Percentiles rank a stretch among this genome's conserved stretches.
These are phyloP conservation scores for Apistogramma diplotaenia DNA, from an alignment of 2,113 vertebrate species.

Conservation along the genomic window DNA sequence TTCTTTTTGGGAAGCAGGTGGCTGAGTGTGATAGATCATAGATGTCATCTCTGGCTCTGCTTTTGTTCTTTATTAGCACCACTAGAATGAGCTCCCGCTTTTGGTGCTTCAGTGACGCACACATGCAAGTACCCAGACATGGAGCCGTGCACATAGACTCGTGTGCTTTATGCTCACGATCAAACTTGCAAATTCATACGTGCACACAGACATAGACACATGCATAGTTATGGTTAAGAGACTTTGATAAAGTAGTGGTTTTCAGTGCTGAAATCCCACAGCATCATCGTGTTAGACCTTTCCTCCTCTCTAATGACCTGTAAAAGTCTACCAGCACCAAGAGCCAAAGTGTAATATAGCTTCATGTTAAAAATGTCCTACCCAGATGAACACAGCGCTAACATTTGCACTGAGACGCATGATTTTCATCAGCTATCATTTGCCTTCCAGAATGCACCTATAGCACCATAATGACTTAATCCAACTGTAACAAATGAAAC, in stretches of 20 bases:
- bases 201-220: neutral
- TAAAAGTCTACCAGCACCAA: slow-evolving; percentile 44
- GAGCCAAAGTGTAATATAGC: slow-evolving; percentile 13
- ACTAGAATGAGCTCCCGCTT: slow-evolving; percentile 38
- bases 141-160: neutral
- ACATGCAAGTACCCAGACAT: neutral
- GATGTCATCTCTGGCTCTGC: slow-evolving; percentile 56
- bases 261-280: slow-evolving; percentile 29
- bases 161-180: neutral
- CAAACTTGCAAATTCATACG: neutral
- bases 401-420: neutral
- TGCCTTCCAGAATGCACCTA: neutral
- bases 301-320: slow-evolving; percentile 50
- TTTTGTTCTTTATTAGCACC: slow-evolving; percentile 57
- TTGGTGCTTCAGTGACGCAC: slow-evolving; percentile 1
- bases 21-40: slow-evolving; percentile 69
- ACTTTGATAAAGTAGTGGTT: slow-evolving; percentile 44
- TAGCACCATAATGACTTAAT: slow-evolving; percentile 8
- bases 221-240: neutral
- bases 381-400: neutral
- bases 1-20: slow-evolving; percentile 73
- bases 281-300: slow-evolving; percentile 33
- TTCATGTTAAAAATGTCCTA: slow-evolving; percentile 42
- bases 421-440: neutral
- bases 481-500: slow-evolving; percentile 35